Evolutionary conservation across 2,888 invertebrate genomes (phyloP), one percentile per base, ranked within the genome.

Genomic region (Cantharis rufa): DNA sequence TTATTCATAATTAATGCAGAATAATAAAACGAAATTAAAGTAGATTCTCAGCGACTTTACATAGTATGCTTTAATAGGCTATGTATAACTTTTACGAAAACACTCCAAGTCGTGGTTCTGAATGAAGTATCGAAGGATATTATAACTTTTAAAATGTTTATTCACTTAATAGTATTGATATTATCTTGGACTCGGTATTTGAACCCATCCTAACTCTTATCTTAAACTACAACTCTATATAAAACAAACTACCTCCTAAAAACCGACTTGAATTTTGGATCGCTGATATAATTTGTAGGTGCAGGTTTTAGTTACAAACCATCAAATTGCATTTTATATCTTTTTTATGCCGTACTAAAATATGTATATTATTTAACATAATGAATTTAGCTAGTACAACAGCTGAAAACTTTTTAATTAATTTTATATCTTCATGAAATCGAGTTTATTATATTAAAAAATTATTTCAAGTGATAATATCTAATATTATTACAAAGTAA

Each of bases 151-250:
- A 68, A 75, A 78, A 78, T 79, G 80, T 82, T 81, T 81, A 82
- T 82, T 82, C 81, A 82, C 81, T 81, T 63, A 79, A 78, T 80
- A 77, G 80, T 75, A 80, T 78, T 78, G 80, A 82, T 82, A 74
- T 74, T 78, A 81, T 81, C 81, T 75, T 66, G 71, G 15, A 74
- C 78, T 75, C 76, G 82, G 82, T 80, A 82, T 82, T 82, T 77
- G 76, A 73, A 79, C 81, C 82, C 82, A 82, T 78, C 82, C 82
- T 80, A 82, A 79, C 68, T 80, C 76, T 79, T 82, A 79, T 81
- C 80, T 77, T 69, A 71, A 61, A 73, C 77, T 82, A 82, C 81
- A 82, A 81, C 81, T 82, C 80, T 81, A 81, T 81, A 80, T 81
- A 81, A 81, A 79, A 63, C 11, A 21, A 18, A 21, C 24, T 66